Evolutionary conservation across 2,113 vertebrate genomes (phyloP), one percentile per base, ranked within the genome.

Genomic region (Megaceryle torquata): DNA sequence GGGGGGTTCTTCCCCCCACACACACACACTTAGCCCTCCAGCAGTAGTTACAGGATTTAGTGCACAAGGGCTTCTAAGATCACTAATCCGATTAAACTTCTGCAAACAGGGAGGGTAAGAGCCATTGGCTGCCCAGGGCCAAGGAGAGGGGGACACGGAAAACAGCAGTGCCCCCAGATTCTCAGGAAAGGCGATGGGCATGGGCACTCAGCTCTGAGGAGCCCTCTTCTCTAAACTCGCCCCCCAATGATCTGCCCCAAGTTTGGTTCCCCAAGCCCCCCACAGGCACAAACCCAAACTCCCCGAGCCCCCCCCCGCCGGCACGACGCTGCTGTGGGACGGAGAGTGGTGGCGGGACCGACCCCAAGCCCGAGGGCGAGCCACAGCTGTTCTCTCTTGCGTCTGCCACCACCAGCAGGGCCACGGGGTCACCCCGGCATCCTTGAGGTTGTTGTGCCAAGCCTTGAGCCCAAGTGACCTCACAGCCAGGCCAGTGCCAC

Each of bases 1-100:
- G 9, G 43, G 9, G 4, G 28, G 41, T 13, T 46, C 9, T 11
- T 3, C 2, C 2, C 13, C 39, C 39, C 39, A 41, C 10, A 41
- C 39, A 41, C 39, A 41, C 39, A 37, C 37, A 37, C 37, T 37
- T 37, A 1, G 61, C 16, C 82, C 61, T 85, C 60, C 80, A 35
- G 90, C 88, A 21, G 83, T 18, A 67, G 86, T 75, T 80, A 17
- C 3, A 31, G 93, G 92, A 84, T 93, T 96, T 82, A 82, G 57
- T 29, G 6, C 82, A 76, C 76, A 84, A 78, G 82, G 84, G 72
- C 50, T 91, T 13, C 92, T 37, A 7, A 85, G 39, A 96, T 41
- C 65, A 3, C 80, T 59, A 94, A 95, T 95, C 91, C 93, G 20
- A 48, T 44, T 76, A 93, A 54, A 88, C 15, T 35, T 77, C 67